These are phyloP conservation scores for Patella depressa DNA, from an alignment of 2,888 invertebrate species.

Conservation along the genomic window DNA sequence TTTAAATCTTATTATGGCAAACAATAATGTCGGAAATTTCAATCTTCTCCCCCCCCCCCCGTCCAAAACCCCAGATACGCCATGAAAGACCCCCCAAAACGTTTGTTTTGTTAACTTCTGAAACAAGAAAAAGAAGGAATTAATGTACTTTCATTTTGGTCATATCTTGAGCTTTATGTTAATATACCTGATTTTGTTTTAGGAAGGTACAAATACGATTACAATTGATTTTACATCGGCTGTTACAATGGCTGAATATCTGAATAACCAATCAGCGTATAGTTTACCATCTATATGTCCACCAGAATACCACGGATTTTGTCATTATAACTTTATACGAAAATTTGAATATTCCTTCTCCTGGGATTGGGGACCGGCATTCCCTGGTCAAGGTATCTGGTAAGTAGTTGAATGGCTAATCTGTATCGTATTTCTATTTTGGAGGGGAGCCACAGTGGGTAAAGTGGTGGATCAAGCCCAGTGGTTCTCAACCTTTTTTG, in stretches of 20 bases:
- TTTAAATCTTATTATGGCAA: no score
- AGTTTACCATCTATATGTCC: constrained; percentile 84
- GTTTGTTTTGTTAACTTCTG: no score
- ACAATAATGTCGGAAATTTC: no score
- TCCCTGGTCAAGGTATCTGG: constrained; percentile 94
- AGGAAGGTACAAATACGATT: constrained; percentile 75
- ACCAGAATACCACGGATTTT: constrained; percentile 85
- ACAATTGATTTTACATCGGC: constrained; percentile 79
- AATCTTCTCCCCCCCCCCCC: no score
- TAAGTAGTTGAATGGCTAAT: constrained; percentile 66
- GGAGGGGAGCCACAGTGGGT: no score
- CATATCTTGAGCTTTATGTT: no score
- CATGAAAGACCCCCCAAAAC: no score
- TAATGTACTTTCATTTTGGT: no score
- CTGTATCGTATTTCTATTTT: background rate
- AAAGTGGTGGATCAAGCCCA: no score
- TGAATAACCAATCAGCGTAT: constrained; percentile 47
- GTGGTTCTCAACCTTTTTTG: no score
- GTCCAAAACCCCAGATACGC: no score
- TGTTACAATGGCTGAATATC: constrained; percentile 75
- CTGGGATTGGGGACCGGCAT: constrained; percentile 98
- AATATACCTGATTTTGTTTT: background rate
- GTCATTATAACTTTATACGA: constrained; percentile 85
- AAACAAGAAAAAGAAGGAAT: no score
- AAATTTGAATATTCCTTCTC: constrained; percentile 85